Evolutionary conservation across 2,797 vertebrate species (phyloP).

Genomic region (Spinus pinus): DNA sequence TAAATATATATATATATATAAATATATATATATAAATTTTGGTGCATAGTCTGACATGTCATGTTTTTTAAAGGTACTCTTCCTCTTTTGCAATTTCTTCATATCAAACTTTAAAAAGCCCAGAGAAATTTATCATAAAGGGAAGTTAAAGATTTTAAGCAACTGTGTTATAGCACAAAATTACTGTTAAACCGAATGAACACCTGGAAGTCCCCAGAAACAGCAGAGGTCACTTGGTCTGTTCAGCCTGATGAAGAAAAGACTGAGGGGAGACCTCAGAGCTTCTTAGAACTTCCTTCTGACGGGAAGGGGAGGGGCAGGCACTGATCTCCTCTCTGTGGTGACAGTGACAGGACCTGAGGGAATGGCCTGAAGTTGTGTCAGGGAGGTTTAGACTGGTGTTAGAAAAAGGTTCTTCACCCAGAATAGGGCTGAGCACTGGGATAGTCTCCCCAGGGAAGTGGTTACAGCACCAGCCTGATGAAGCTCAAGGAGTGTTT

Average conservation of each 20-base stretch:
- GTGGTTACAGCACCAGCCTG: not conserved
- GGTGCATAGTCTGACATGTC: too few relatives aligned
- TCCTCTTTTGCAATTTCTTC: not conserved
- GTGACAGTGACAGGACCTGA: rapidly evolving
- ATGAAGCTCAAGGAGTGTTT: rapidly evolving
- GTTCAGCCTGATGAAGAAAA: not conserved
- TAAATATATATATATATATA: too few relatives aligned
- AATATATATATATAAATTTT: too few relatives aligned
- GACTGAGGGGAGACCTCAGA: not conserved
- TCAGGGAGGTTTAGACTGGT: not conserved
- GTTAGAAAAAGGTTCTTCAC: not conserved
- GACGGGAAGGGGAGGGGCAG: not conserved
- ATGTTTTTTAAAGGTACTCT: not conserved
- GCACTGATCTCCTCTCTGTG: too few relatives aligned
- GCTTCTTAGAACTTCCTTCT: not conserved
- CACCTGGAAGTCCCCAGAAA: not conserved
- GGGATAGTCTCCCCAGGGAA: not conserved
- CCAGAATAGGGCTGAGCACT: not conserved
- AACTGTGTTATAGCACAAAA: not conserved
- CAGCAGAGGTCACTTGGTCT: not conserved
- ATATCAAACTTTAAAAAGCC: not conserved
- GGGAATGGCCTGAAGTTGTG: not conserved
- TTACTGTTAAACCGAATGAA: not conserved
- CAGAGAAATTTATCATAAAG: not conserved
- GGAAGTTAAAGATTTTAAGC: not conserved